Evolutionary conservation across 2,888 invertebrate genomes (phyloP), one percentile per base, ranked within the genome.

Genomic region (Oscheius sp.): DNA sequence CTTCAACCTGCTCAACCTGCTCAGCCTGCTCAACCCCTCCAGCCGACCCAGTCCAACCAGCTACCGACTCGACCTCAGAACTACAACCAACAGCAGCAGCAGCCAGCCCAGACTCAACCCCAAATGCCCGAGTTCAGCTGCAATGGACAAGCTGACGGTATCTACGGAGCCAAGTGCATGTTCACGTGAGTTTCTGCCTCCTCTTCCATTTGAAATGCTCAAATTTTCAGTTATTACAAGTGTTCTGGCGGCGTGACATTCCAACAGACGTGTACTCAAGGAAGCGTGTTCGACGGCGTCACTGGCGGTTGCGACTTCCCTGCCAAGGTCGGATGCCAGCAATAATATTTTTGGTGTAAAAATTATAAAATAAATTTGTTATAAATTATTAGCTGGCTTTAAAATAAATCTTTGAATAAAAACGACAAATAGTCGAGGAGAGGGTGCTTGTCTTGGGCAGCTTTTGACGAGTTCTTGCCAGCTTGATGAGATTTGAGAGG

Each of bases 91-190:
- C 45, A 45, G 45, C 45, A 49, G 13, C 49, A 49, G 49, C 49
- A 49, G 49, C 58, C 21, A 5, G 25, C 58, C 29, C 61, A 43
- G 43, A 2, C 61, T 41, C 61, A 43, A n/a, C 45, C 61, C 43
- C 45, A 41, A 18, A 2, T 16, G 18, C 43, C 61, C 6, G 55
- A 16, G n/a, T 80, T 77, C 49, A 71, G 73, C 27, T 81, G 81
- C 56, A 23, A 73, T 0, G 69, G 49, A n/a, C 71, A 77, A 35
- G 21, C 61, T 0, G 76, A 81, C 53, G 81, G 81, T 21, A 29
- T 53, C 23, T 78, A 79, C 53, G 64, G 64, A 27, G 27, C 27
- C 18, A 45, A n/a, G 12, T 64, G 64, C 46, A 18, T 16, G 6
- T 21, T 49, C 13, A 5, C 35, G 61, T 56, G 29, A 27, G 56